Evolutionary conservation across 2,888 invertebrate species (phyloP).

Genomic region (Lepidochrysops patricia): DNA sequence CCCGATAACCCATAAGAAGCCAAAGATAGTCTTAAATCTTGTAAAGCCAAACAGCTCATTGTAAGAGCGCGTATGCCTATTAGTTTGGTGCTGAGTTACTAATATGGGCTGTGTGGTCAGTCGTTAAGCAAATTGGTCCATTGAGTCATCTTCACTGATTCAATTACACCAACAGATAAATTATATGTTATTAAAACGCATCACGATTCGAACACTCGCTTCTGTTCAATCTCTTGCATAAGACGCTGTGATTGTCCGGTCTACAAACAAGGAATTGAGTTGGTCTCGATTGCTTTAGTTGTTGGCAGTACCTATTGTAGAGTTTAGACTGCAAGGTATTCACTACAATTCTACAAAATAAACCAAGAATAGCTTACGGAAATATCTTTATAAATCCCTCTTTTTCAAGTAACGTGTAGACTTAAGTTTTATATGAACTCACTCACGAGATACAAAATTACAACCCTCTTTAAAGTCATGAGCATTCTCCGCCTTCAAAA

Average conservation of each 20-base stretch:
- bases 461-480: background rate
- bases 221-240: background rate
- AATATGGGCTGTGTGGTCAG: constrained; percentile 1
- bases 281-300: too few species aligned
- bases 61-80: background rate
- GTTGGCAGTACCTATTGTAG: too few species aligned
- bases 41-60: background rate
- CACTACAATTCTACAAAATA: too few species aligned
- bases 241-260: background rate
- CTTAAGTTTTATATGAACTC: background rate
- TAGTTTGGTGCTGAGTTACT: background rate
- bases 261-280: background rate
- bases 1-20: too few species aligned
- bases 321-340: too few species aligned
- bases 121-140: constrained; percentile 36
- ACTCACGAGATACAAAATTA: background rate
- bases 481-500: background rate
- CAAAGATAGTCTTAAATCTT: background rate
- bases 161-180: constrained; percentile 35
- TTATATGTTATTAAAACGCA: constrained; percentile 33
- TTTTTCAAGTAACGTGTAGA: too few species aligned
- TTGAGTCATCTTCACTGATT: constrained; percentile 46
- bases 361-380: too few species aligned
- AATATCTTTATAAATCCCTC: too few species aligned
- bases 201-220: constrained; percentile 18